A percentile compares a stretch with the other conserved stretches of the same genome.
Evolutionary conservation across 2,888 invertebrate species (phyloP).

Genomic region (Sarcophaga caerulescens): DNA sequence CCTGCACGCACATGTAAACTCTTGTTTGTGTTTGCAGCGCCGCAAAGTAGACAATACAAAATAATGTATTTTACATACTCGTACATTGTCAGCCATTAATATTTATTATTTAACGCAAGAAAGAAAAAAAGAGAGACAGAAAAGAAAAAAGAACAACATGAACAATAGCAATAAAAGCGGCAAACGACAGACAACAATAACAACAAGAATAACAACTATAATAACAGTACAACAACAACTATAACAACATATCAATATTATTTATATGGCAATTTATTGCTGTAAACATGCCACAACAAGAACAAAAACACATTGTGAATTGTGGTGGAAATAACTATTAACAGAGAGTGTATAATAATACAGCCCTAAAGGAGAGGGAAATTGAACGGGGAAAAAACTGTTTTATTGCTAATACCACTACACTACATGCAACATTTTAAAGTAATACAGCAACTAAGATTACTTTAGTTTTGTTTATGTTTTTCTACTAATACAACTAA

Average conservation of each 20-base stretch:
- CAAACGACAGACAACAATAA: neutral
- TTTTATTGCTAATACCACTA: too few relatives aligned
- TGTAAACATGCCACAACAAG: neutral
- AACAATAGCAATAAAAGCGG: neutral
- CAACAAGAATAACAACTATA: neutral
- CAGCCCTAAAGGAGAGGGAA: neutral
- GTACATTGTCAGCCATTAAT: slow-evolving; percentile 3
- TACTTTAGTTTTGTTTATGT: too few relatives aligned
- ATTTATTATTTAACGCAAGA: slow-evolving; percentile 3
- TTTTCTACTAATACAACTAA: too few relatives aligned
- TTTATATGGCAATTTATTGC: slow-evolving; percentile 20
- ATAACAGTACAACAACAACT: neutral
- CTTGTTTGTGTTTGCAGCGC: neutral
- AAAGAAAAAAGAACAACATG: too few relatives aligned
- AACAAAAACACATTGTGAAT: neutral
- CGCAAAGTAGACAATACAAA: slow-evolving; percentile 3
- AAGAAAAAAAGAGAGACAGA: too few relatives aligned
- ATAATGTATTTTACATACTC: neutral
- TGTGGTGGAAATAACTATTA: neutral
- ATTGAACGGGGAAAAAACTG: neutral
- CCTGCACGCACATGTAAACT: too few relatives aligned
- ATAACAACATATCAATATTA: slow-evolving; percentile 1
- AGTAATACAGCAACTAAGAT: too few relatives aligned
- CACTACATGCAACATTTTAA: too few relatives aligned
- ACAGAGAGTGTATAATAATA: neutral